These are phyloP conservation scores for Ganaspis sp. DNA, from an alignment of 1,140 invertebrate species.

Conservation along the genomic window DNA sequence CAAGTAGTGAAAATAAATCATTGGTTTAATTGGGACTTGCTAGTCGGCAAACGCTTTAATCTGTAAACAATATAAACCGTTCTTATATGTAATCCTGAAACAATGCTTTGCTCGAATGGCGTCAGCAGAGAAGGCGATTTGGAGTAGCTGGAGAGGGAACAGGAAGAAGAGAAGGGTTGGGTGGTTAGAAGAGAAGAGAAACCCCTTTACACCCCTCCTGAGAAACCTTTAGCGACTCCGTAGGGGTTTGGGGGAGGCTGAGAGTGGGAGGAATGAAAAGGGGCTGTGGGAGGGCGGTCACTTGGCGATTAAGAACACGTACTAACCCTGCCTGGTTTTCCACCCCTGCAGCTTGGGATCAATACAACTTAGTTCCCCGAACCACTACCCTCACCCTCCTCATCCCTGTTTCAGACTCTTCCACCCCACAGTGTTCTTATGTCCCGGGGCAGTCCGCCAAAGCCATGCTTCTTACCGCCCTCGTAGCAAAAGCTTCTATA, in stretches of 20 bases:
- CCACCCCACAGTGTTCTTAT: constrained; percentile 73
- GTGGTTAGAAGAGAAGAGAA: constrained; percentile 57
- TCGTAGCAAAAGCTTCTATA: constrained; percentile 28
- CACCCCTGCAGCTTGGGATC: constrained; percentile 74
- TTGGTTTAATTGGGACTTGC: not conserved
- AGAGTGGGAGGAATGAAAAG: constrained; percentile 61
- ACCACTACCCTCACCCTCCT: constrained; percentile 61
- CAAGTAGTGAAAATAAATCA: not conserved
- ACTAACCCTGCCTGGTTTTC: constrained; percentile 76
- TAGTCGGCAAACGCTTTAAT: constrained; percentile 16
- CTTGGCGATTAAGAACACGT: constrained; percentile 78
- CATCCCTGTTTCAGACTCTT: constrained; percentile 61
- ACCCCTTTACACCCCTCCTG: constrained; percentile 57
- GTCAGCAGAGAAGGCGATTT: constrained; percentile 60
- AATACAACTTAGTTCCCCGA: constrained; percentile 77
- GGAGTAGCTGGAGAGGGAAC: constrained; percentile 41
- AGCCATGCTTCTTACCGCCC: constrained; percentile 70
- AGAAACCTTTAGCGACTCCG: constrained; percentile 66
- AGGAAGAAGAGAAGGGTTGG: constrained; percentile 18
- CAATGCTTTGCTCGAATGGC: constrained; percentile 70
- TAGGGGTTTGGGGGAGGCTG: constrained; percentile 48
- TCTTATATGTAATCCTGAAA: constrained; percentile 62
- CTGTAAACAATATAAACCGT: constrained; percentile 16
- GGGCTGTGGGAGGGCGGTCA: constrained; percentile 73
- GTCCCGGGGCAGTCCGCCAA: constrained; percentile 70